These are phyloP conservation scores for Lutjanus argentimaculatus DNA, from an alignment of 2,797 vertebrate genomes.

Conservation along the genomic window DNA sequence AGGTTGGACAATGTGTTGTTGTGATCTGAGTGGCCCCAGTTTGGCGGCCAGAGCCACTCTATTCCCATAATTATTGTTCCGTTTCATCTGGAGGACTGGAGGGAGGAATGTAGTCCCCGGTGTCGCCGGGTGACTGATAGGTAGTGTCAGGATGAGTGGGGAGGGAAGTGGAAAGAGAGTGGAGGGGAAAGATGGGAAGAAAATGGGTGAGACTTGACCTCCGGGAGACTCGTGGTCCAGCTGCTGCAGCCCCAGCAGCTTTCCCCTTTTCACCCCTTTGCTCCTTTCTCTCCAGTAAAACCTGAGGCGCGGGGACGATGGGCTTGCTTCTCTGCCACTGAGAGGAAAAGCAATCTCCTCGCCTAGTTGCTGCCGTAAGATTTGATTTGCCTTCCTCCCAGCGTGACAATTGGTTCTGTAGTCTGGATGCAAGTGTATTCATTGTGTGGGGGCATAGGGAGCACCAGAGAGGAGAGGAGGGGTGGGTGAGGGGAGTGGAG, in stretches of 20 bases:
- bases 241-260: conserved; percentile 55
- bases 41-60: conserved; percentile 81
- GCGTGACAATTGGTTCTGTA: conserved; percentile 86
- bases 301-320: conserved; percentile 58
- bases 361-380: conserved; percentile 85
- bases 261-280: conserved; percentile 68
- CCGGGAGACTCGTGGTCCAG: conserved; percentile 60
- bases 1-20: conserved; percentile 87
- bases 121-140: conserved; percentile 71
- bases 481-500: conserved; percentile 43
- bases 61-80: conserved; percentile 85
- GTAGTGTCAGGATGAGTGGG: conserved; percentile 63
- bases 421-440: conserved; percentile 85
- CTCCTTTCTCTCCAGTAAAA: conserved; percentile 70
- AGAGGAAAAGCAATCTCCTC: conserved; percentile 88
- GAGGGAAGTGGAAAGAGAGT: conserved; percentile 54
- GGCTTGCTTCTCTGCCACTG: conserved; percentile 71
- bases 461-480: conserved; percentile 57
- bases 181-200: conserved; percentile 56
- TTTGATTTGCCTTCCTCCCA: conserved; percentile 88
- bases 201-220: conserved; percentile 77
- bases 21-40: conserved; percentile 85
- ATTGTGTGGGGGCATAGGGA: conserved; percentile 75
- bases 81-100: conserved; percentile 80
- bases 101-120: conserved; percentile 70